Evolutionary conservation across 2,888 invertebrate genomes (phyloP), one percentile per base, ranked within the genome.

Genomic region (Busseola fusca): DNA sequence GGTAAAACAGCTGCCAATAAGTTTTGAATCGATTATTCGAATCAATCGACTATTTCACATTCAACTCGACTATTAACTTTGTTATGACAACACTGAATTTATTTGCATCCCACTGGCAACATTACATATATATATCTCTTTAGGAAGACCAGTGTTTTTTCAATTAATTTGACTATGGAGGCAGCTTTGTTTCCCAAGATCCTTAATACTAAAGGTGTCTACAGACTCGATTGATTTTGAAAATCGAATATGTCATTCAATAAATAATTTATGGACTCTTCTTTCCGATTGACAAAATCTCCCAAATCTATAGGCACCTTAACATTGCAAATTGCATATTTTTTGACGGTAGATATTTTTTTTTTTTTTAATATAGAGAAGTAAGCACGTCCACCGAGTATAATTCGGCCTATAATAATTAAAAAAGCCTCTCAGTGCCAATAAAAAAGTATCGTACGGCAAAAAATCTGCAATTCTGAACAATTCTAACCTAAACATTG

Each of bases 161-260:
- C 7, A 59, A 48, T 67, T 70, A 37, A 68, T 69, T 69, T 63
- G 54, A 69, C 76, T 67, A 64, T 30, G 18, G 77, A 85, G 77
- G 86, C 86, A 85, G 64, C 72, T 74, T 21, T 83, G 85, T 85
- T 83, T 56, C 63, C 48, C 72, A 72, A 74, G 40, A 70, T 48
- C 27, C 69, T 69, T 57, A 79, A 57, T 10, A 72, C 69, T 81
- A 74, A 70, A 52, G 9, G 10, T 42, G 56, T 9, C n/a, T 21
- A 65, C 14, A 78, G 52, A 65, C 21, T 58, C 48, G 30, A 48
- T 42, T 6, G 18, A 62, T 59, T 78, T 58, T 42, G 27, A 45
- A 25, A 30, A 64, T 25, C 48, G 18, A 69, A 30, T 30, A 30
- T 16, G 4, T 18, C 25, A 10, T 18, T 56, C 10, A 27, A 60